Conservation (phyloP, 2,113 vertebrate genomes). For the Thalassoma bifasciatum region DNA sequence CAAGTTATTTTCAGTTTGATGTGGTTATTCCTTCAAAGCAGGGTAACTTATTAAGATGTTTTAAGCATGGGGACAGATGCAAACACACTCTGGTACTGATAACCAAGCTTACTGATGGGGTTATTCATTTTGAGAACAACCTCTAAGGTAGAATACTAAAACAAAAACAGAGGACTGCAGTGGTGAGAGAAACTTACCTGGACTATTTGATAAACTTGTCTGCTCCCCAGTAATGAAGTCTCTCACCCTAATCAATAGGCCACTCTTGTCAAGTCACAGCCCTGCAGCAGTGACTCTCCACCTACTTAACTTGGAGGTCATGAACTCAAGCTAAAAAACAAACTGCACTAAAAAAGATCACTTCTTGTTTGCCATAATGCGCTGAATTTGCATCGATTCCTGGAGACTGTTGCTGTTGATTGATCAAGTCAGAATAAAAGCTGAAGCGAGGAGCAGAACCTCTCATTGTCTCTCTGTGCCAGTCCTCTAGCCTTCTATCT, state of each 20-base stretch:
- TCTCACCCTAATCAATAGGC: conserved; percentile 13
- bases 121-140: too few relatives aligned
- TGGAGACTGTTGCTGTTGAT: conserved; percentile 12
- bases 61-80: too few relatives aligned
- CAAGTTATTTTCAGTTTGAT: too few relatives aligned
- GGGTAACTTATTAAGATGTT: too few relatives aligned
- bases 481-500: conserved; percentile 1
- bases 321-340: conserved; percentile 28
- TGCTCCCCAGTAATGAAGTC: conserved; percentile 1
- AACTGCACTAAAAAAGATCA: conserved; percentile 18
- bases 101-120: too few relatives aligned
- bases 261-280: conserved; percentile 27
- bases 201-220: not conserved
- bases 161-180: too few relatives aligned
- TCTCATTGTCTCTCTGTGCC: not conserved
- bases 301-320: conserved; percentile 7
- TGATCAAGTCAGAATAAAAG: conserved; percentile 45
- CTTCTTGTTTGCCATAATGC: conserved; percentile 13
- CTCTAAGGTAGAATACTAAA: too few relatives aligned
- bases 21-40: too few relatives aligned
- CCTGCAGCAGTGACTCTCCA: conserved; percentile 13
- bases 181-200: too few relatives aligned
- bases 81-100: too few relatives aligned
- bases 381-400: conserved; percentile 15
- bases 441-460: not conserved